Percentiles rank a stretch among this genome's conserved stretches.
These are phyloP conservation scores for Epistrophe eligans DNA, from an alignment of 2,888 invertebrate genomes.

Conservation along the genomic window DNA sequence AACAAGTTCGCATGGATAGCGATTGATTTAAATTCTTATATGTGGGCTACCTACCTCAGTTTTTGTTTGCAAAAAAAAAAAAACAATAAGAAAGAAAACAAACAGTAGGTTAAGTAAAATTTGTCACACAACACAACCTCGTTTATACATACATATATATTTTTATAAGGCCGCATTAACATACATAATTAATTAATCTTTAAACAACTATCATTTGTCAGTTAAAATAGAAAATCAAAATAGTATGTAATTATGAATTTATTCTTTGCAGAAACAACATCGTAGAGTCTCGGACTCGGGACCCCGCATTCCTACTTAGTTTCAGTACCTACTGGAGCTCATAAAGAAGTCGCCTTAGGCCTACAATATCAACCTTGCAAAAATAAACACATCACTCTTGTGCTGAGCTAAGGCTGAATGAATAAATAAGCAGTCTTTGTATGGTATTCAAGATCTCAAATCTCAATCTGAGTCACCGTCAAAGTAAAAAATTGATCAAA, in stretches of 20 bases:
- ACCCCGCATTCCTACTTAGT: constrained; percentile 8
- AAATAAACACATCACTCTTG: constrained; percentile 15
- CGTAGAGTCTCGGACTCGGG: constrained; percentile 8
- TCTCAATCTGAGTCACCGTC: constrained; percentile 60
- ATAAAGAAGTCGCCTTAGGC: constrained; percentile 40
- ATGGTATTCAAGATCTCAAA: constrained; percentile 45
- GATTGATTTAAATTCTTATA: constrained; percentile 48
- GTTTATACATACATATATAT: neutral
- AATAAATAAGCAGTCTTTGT: constrained; percentile 32
- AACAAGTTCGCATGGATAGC: constrained; percentile 52
- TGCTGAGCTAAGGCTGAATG: constrained; percentile 20
- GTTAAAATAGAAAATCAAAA: constrained; percentile 21
- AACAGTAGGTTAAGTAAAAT: constrained; percentile 32
- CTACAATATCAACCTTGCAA: constrained; percentile 57
- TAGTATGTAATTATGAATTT: neutral
- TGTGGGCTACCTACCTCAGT: constrained; percentile 22
- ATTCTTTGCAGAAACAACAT: constrained; percentile 47
- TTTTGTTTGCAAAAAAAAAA: constrained; percentile 28
- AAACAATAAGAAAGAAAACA: neutral
- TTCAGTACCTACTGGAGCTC: neutral
- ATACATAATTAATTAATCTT: constrained; percentile 28
- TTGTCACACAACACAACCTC: constrained; percentile 52
- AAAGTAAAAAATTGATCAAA: constrained; percentile 22
- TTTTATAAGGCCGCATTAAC: constrained; percentile 31
- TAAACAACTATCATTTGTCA: constrained; percentile 37